Conservation (phyloP, 2,113 vertebrate genomes). For the Notechis scutatus region DNA sequence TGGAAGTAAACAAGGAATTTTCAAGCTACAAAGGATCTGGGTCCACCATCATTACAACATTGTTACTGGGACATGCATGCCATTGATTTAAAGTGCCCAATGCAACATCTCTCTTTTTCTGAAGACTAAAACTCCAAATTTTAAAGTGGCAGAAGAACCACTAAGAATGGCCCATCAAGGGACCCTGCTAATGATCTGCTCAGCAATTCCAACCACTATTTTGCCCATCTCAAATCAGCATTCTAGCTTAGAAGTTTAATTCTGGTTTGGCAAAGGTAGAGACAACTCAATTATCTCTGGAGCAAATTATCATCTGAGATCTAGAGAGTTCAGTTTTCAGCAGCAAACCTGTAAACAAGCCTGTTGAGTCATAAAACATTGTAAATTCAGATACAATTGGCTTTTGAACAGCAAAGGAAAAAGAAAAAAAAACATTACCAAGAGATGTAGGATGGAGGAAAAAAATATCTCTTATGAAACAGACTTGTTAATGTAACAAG, state of each 20-base stretch:
- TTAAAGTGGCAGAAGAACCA: constrained; percentile 41
- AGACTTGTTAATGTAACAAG: neutral
- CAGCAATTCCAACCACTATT: constrained; percentile 5
- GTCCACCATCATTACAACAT: constrained; percentile 32
- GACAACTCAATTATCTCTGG: neutral
- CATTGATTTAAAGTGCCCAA: constrained; percentile 46
- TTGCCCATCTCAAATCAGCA: constrained; percentile 19
- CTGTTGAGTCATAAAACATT: neutral
- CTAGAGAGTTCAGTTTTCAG: neutral
- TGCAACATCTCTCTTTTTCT: constrained; percentile 13
- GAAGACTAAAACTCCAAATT: constrained; percentile 22
- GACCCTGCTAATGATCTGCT: constrained; percentile 41
- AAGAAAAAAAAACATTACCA: neutral
- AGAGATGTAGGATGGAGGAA: neutral
- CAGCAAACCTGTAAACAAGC: neutral
- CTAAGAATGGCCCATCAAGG: constrained; percentile 18
- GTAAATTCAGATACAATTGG: neutral
- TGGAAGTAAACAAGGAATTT: constrained; percentile 64
- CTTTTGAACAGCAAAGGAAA: neutral
- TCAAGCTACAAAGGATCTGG: constrained; percentile 29
- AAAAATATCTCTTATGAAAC: neutral
- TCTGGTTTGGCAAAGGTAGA: neutral
- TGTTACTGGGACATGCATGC: constrained; percentile 16
- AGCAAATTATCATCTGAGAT: constrained; percentile 4
- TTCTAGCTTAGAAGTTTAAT: neutral